Base-by-base conservation (phyloP, 2,888 invertebrate species). In the Papilio elwesi region DNA sequence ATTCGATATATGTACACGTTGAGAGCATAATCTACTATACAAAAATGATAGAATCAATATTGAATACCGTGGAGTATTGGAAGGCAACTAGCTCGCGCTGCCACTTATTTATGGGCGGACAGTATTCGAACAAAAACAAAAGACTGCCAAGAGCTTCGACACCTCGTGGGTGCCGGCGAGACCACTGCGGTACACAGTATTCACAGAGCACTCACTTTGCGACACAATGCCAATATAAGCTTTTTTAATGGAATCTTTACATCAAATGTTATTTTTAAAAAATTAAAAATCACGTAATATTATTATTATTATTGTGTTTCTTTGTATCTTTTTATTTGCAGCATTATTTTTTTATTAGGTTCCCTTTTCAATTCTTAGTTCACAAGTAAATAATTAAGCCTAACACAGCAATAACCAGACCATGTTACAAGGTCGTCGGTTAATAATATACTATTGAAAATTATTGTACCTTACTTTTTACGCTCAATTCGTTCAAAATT, bases 81-180 rank as follows among this genome's bases (percentile, higher is more conserved):
- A 55, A 62, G 65, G 71, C 57, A 66, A 66, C 65, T 71, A 71
- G 71, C 51, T 59, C 51, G 43, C 57, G 53, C 47, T 47, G 63
- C 62, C 70, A 59, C 26, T 49, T 66, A 71, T 71, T 71, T 71
- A 71, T 71, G 66, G 59, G 38, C 57, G 26, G 57, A 43, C 65
- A 12, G 51, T 49, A 51, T 71, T 49, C 47, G 26, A 53, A 70
- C 62, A 70, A 65, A 71, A 71, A 65, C 55, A 71, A 71, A 65
- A 71, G 66, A 66, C 13, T 43, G 49, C 36, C 36, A 15, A 52
- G 64, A 15, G 49, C 55, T 49, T 71, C 71, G 66, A 70, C 71
- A 71, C 71, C 66, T 71, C 71, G 59, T 71, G 66, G 71, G 66
- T 71, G 71, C 71, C 38, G 47, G 67, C 47, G 51, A 43, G 68